Percentiles rank a stretch among this genome's conserved stretches.
phyloP scores from a whole-genome alignment of 2,888 invertebrate species.

The Tuta absoluta region DNA sequence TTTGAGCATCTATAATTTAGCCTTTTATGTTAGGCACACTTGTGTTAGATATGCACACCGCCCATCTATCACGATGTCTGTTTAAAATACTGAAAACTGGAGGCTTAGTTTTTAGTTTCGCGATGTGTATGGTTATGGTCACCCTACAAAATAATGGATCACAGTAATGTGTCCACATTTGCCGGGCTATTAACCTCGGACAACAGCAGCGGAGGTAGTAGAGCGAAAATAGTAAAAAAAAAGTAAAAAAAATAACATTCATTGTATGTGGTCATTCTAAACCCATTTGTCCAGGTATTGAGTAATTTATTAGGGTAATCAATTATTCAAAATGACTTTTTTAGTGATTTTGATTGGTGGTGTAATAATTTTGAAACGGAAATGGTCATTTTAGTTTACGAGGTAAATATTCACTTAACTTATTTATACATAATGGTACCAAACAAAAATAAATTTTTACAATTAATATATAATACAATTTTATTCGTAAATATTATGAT shows the following conservation, averaged over 20 bases:
- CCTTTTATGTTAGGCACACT: too few relatives aligned
- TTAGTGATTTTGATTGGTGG: conserved; percentile 22
- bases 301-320: conserved; percentile 26
- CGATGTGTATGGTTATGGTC: conserved; percentile 36
- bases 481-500: too few relatives aligned
- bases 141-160: conserved; percentile 43
- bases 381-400: not conserved
- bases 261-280: conserved; percentile 29
- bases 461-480: too few relatives aligned
- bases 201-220: conserved; percentile 51
- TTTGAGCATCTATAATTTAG: too few relatives aligned
- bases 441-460: too few relatives aligned
- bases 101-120: not conserved
- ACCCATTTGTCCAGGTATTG: conserved; percentile 25
- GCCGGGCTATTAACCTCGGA: conserved; percentile 61
- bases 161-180: conserved; percentile 64
- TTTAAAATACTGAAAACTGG: not conserved
- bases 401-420: not conserved
- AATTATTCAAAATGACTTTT: conserved; percentile 20
- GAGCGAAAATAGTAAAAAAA: conserved; percentile 45
- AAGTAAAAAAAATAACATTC: conserved; percentile 16
- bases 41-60: too few relatives aligned
- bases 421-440: too few relatives aligned
- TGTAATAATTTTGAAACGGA: conserved; percentile 7
- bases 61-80: not conserved